A percentile compares a stretch with the other conserved stretches of the same genome.
phyloP scores from a whole-genome alignment of 2,888 invertebrate species.

The Beris chalybata region DNA sequence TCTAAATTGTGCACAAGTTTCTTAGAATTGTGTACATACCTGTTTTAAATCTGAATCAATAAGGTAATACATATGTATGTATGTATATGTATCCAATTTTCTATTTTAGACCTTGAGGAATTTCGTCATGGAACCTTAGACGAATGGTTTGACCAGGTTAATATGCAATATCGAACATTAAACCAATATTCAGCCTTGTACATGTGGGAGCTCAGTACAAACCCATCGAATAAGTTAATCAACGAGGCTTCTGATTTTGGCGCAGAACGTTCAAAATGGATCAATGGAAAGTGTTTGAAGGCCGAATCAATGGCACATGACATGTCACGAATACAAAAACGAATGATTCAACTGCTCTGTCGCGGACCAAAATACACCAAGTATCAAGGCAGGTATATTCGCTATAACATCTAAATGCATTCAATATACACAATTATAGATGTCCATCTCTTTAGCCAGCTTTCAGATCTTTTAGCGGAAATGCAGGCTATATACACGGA shows the following conservation, averaged over 20 bases:
- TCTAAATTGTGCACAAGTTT: too few species aligned
- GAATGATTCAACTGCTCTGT: constrained; percentile 65
- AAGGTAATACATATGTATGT: too few species aligned
- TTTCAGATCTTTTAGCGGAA: constrained; percentile 58
- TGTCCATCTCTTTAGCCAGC: constrained; percentile 52
- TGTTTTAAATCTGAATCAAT: too few species aligned
- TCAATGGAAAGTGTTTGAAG: constrained; percentile 49
- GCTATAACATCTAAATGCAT: background rate
- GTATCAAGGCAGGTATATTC: constrained; percentile 56
- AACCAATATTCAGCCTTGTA: constrained; percentile 42
- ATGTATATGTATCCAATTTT: too few species aligned
- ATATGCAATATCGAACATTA: constrained; percentile 40
- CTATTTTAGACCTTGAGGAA: constrained; percentile 24
- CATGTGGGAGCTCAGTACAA: constrained; percentile 43
- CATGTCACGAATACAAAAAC: constrained; percentile 46
- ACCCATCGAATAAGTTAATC: constrained; percentile 37
- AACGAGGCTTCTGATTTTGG: constrained; percentile 42
- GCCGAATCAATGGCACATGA: constrained; percentile 37
- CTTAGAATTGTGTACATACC: too few species aligned
- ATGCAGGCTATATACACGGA: constrained; percentile 64
- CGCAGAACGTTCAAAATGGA: constrained; percentile 50
- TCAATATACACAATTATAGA: background rate
- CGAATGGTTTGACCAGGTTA: constrained; percentile 43
- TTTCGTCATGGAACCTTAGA: constrained; percentile 34
- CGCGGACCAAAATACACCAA: constrained; percentile 64